These are phyloP conservation scores for Thinocorus orbignyianus DNA, from an alignment of 2,113 vertebrate species.

Conservation along the genomic window DNA sequence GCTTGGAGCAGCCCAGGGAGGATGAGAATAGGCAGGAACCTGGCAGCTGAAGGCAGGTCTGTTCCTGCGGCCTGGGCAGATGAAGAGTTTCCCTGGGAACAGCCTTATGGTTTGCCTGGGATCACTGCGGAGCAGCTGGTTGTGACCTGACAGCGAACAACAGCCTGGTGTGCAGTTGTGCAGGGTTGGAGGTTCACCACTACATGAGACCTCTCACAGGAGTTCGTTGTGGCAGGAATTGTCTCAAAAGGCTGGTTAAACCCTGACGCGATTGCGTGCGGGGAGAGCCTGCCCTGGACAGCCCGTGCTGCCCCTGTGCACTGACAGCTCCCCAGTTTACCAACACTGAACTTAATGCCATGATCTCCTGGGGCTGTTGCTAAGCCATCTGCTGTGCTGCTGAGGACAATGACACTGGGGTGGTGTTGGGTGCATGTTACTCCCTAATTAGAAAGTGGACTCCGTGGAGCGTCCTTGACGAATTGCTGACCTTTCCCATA, in stretches of 20 bases:
- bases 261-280: not conserved
- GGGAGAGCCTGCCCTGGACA: not conserved
- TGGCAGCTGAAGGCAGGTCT: not conserved
- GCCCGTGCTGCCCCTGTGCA: not conserved
- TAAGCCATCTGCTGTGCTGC: not conserved
- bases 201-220: rapidly evolving
- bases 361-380: conserved; percentile 5
- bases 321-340: not conserved
- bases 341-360: not conserved
- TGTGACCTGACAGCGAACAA: not conserved
- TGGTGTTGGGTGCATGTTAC: conserved; percentile 1
- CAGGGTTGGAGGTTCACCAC: not conserved
- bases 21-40: not conserved
- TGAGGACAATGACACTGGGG: not conserved
- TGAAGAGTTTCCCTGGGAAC: conserved; percentile 28
- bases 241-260: not conserved
- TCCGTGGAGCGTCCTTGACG: not conserved
- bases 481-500: conserved; percentile 52
- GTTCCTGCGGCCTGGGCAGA: conserved; percentile 5
- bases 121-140: conserved; percentile 30
- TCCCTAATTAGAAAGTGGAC: conserved; percentile 63
- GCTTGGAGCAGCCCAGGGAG: not conserved
- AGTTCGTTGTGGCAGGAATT: not conserved
- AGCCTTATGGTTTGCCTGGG: not conserved
- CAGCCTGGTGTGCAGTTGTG: conserved; percentile 9